Conservation (phyloP, 2,113 vertebrate genomes). For the Sinocyclocheilus maitianheensis region DNA sequence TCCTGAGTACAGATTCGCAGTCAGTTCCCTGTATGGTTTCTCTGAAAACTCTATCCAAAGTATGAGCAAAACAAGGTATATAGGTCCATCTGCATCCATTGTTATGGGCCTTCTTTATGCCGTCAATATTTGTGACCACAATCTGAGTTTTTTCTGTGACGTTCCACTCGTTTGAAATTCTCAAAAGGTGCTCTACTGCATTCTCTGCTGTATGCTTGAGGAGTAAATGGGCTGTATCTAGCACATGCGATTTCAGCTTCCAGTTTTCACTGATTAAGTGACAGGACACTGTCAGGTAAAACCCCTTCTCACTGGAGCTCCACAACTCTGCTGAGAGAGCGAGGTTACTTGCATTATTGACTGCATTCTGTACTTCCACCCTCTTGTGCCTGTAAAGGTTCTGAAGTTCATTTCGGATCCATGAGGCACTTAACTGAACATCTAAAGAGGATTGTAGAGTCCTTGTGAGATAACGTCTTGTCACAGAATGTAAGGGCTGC, state of each 20-base stretch:
- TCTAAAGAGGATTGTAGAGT: constrained; percentile 17
- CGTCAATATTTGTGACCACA: constrained; percentile 37
- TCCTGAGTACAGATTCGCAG: constrained; percentile 13
- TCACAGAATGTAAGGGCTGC: constrained; percentile 15
- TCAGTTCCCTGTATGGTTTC: not conserved
- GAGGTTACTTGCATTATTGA: not conserved
- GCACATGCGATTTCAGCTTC: constrained; percentile 36
- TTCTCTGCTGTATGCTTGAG: not conserved
- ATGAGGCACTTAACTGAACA: not conserved
- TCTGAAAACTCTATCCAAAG: constrained; percentile 25
- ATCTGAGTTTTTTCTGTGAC: constrained; percentile 27
- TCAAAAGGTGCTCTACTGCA: constrained; percentile 28
- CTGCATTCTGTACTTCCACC: not conserved
- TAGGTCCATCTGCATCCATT: constrained; percentile 19
- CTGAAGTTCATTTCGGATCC: constrained; percentile 25
- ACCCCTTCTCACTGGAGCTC: constrained; percentile 15
- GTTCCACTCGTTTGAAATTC: constrained; percentile 41
- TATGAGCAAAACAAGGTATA: constrained; percentile 50
- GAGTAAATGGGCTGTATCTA: constrained; percentile 42
- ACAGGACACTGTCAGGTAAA: constrained; percentile 48
- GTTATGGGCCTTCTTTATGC: not conserved
- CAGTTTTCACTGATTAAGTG: constrained; percentile 40
- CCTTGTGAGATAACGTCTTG: constrained; percentile 33
- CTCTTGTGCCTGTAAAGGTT: constrained; percentile 11
- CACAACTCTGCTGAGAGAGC: constrained; percentile 50